Evolutionary conservation across 2,888 invertebrate genomes (phyloP).

Genomic region (Chalcis sispes): DNA sequence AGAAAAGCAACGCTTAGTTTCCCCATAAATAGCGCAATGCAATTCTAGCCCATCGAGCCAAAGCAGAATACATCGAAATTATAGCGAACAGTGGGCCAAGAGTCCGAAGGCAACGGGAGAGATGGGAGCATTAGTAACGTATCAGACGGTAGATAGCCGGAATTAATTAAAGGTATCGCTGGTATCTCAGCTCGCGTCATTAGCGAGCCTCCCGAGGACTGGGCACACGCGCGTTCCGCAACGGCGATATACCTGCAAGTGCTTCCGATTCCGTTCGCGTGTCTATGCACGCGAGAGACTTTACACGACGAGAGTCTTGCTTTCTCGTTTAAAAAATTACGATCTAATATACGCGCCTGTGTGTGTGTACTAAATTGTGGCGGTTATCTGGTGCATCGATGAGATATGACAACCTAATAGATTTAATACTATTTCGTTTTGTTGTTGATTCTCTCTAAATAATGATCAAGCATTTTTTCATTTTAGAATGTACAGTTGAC

Average conservation of each 20-base stretch:
- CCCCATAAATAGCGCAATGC: too few species aligned
- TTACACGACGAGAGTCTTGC: slow-evolving; percentile 67
- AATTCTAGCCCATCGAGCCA: too few species aligned
- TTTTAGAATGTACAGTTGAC: too few species aligned
- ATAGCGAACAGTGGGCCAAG: slow-evolving; percentile 51
- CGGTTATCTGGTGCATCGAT: too few species aligned
- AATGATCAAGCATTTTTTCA: too few species aligned
- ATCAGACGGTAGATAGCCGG: slow-evolving; percentile 68
- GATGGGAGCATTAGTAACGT: slow-evolving; percentile 52
- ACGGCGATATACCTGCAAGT: slow-evolving; percentile 8
- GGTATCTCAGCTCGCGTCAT: slow-evolving; percentile 73
- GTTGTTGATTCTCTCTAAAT: too few species aligned
- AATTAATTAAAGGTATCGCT: slow-evolving; percentile 75
- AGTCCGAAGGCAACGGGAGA: not conserved
- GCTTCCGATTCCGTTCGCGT: slow-evolving; percentile 61
- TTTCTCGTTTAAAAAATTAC: too few species aligned
- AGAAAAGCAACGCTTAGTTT: too few species aligned
- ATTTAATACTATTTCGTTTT: too few species aligned
- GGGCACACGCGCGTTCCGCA: not conserved
- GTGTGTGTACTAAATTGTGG: too few species aligned
- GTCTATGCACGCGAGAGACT: slow-evolving; percentile 64
- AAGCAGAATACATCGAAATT: not conserved
- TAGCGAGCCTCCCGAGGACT: slow-evolving; percentile 71
- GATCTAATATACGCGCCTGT: too few species aligned
- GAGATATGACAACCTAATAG: too few species aligned